phyloP scores from a whole-genome alignment of 2,113 vertebrate genomes.

The Regulus satrapa region DNA sequence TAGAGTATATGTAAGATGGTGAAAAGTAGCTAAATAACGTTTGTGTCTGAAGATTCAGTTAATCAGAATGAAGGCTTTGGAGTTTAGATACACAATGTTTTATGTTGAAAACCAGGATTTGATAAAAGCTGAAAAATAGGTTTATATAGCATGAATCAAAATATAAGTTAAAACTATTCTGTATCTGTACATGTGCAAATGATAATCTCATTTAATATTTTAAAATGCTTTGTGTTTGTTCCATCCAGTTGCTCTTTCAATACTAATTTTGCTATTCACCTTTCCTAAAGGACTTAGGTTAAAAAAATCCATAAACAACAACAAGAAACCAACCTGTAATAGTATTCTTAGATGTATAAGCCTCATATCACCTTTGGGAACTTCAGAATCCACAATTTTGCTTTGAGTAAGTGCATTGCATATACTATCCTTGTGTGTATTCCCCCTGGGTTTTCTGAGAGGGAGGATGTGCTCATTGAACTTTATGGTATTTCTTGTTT shows the following conservation, averaged over 20 bases:
- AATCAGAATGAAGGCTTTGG: neutral
- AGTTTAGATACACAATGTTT: neutral
- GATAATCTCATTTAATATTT: neutral
- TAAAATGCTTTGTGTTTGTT: neutral
- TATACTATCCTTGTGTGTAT: neutral
- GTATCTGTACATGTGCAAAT: neutral
- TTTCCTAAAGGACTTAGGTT: neutral
- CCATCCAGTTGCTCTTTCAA: neutral
- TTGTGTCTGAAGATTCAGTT: neutral
- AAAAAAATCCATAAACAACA: too few relatives aligned
- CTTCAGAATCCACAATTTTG: neutral
- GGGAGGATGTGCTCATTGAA: neutral
- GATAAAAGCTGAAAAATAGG: neutral
- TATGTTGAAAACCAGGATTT: neutral
- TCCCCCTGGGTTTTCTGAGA: neutral
- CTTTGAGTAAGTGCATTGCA: neutral
- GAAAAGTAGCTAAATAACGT: neutral
- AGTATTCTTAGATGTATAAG: neutral
- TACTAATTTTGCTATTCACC: neutral
- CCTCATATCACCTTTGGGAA: neutral
- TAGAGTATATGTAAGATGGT: neutral
- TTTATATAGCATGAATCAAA: neutral
- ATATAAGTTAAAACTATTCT: neutral
- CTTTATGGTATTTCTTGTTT: neutral
- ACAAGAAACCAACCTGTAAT: too few relatives aligned